Base-by-base conservation (phyloP, 2,888 invertebrate species). In the Eupithecia subumbrata region DNA sequence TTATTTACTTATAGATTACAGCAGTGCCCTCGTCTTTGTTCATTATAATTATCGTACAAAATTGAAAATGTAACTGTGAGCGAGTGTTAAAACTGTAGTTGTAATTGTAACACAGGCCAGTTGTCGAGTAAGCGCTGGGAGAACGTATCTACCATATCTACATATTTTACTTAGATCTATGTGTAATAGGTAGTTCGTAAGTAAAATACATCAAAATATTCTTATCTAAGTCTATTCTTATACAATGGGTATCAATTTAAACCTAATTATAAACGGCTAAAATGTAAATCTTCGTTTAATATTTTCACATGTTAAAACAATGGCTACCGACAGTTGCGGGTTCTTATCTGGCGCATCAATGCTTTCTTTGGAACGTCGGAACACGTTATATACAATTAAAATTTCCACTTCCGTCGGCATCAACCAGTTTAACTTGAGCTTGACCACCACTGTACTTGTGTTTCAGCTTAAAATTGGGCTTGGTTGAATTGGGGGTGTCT, bases 221-320 rank as follows among this genome's bases (percentile, higher is more conserved):
- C 30, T 48, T 66, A 43, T 16, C 30, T 37, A 48, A 63, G 68
- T 68, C 37, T 71, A 25, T 70, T 45, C 63, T 14, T 16, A 63
- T 48, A 74, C 45, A 30, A 45, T 43, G 40, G 37, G 63, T 66
- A 84, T 85, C 87, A 92, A 93, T 93, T 92, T 92, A 89, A 91
- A 89, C 84, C 86, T 86, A 91, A 91, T 91, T 90, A 89, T 82
- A 88, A 87, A 86, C 90, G 87, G 87, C 89, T 87, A 88, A 79
- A 86, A 86, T 88, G 90, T 88, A 90, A 91, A 89, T 90, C 89
- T 85, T 84, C 71, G 64, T 84, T 86, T 87, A 89, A 90, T 88
- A 90, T 92, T 91, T 90, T 92, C 93, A 90, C 93, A 93, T 91
- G 87, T 88, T 90, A 90, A 92, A 91, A 94, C 94, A 94, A 94